phyloP scores from a whole-genome alignment of 2,113 vertebrate genomes.

The Axis porcinus region DNA sequence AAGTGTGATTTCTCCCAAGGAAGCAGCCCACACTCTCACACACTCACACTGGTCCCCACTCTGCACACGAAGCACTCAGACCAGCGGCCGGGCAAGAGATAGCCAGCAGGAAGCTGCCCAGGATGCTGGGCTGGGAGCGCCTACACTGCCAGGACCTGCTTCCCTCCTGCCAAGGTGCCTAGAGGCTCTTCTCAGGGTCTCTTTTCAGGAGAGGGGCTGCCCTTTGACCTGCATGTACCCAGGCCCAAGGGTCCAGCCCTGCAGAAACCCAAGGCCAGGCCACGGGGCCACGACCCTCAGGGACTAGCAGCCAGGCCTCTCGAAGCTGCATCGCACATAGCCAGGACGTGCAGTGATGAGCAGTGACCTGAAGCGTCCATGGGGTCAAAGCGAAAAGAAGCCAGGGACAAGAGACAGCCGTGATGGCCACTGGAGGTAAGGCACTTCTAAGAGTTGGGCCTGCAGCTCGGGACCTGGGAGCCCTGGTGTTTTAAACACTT shows the following conservation, averaged over 20 bases:
- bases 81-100: not conserved
- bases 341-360: not conserved
- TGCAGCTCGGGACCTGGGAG: not conserved
- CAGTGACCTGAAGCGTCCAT: not conserved
- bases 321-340: fast-evolving
- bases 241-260: not conserved
- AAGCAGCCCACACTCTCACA: not conserved
- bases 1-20: not conserved
- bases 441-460: not conserved
- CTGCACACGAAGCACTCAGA: not conserved
- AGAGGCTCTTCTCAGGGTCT: not conserved
- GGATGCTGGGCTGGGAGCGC: not conserved
- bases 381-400: not conserved
- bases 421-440: not conserved
- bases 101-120: not conserved
- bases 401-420: not conserved
- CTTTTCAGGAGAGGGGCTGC: not conserved
- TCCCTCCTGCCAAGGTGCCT: not conserved
- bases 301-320: not conserved
- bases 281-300: fast-evolving
- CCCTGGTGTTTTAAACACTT: not conserved
- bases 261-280: not conserved
- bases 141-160: fast-evolving
- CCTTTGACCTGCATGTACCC: not conserved
- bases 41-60: not conserved